Base-by-base conservation (phyloP, 2,113 vertebrate genomes). In the Leucosticte australis region DNA sequence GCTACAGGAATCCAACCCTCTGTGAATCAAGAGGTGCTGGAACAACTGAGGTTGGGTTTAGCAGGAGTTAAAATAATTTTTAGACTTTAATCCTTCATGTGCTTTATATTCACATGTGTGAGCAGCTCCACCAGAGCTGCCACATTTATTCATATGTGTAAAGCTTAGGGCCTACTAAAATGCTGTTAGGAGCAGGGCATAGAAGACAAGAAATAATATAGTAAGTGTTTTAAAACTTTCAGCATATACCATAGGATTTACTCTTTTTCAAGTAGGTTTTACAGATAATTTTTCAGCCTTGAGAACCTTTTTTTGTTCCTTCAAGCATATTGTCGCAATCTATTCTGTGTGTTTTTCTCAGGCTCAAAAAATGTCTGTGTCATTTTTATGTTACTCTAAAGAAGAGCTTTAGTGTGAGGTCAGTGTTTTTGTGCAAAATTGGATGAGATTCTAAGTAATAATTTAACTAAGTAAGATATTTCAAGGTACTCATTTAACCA, bases 371-470 rank as follows among this genome's bases (percentile, higher is more conserved):
- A 74, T 57, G 49, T 60, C 37, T 55, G 5, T 92, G 33, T 80
- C 35, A 44, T 88, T 92, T 87, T 59, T 14, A 16, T 31, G 11
- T 92, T 60, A 41, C 68, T 28, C 56, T 88, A 42, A 80, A 75
- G 89, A 90, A 71, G 30, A 88, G 12, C n/a, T 31, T 76, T 79
- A 73, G 13, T 44, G 50, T 47, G 53, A 73, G 31, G 23, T 86
- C 56, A 90, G 15, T 83, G 26, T 95, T 95, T 79, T 53, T 92
- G 50, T 71, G 86, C 42, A 95, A 85, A 89, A 76, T 37, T 76
- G 53, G 11, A 60, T 91, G 63, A 62, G 65, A 82, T 80, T 95
- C 65, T 57, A 69, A 52, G 26, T 46, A 53, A 41, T 89, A 82
- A 62, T 91, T 89, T 71, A 78, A 94, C n/a, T 22, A 83, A 50